A percentile compares a stretch with the other conserved stretches of the same genome.
These are phyloP conservation scores for Sinohyriopsis cumingii DNA, from an alignment of 2,888 invertebrate genomes.

Conservation along the genomic window DNA sequence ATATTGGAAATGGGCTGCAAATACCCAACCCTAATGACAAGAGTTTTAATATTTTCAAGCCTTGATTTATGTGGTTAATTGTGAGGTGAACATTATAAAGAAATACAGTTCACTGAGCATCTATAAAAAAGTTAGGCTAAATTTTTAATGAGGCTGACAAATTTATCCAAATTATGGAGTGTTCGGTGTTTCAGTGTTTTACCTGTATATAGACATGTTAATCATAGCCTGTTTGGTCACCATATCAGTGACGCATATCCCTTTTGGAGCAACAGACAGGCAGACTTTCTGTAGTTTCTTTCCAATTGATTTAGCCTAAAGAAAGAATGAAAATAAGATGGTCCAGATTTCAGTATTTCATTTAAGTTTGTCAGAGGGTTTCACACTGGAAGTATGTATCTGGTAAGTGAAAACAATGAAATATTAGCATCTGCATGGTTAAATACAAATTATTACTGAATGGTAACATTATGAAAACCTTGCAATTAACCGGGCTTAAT, in stretches of 20 bases:
- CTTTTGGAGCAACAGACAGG: slow-evolving; percentile 83
- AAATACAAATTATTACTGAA: not conserved
- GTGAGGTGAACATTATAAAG: too few relatives aligned
- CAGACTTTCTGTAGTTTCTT: slow-evolving; percentile 79
- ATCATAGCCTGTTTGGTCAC: slow-evolving; percentile 82
- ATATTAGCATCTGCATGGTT: not conserved
- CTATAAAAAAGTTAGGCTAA: too few relatives aligned
- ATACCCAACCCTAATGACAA: too few relatives aligned
- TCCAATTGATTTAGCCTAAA: slow-evolving; percentile 76
- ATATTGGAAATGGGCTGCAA: too few relatives aligned
- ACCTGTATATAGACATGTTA: slow-evolving; percentile 90
- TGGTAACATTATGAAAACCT: not conserved
- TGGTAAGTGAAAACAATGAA: not conserved
- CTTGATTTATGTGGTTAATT: too few relatives aligned
- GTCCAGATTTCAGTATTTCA: not conserved
- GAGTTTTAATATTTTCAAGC: too few relatives aligned
- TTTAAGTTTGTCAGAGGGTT: too few relatives aligned
- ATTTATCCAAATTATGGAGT: not conserved
- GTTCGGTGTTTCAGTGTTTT: slow-evolving; percentile 36
- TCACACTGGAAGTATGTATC: not conserved
- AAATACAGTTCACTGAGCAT: too few relatives aligned
- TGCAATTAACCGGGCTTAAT: too few relatives aligned
- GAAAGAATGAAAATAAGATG: not conserved
- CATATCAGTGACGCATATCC: slow-evolving; percentile 83
- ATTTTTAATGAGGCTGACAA: too few relatives aligned